A percentile compares a stretch with the other conserved stretches of the same genome.
These are phyloP conservation scores for Diploscapter pachys DNA, from an alignment of 1,140 invertebrate species.

Conservation along the genomic window DNA sequence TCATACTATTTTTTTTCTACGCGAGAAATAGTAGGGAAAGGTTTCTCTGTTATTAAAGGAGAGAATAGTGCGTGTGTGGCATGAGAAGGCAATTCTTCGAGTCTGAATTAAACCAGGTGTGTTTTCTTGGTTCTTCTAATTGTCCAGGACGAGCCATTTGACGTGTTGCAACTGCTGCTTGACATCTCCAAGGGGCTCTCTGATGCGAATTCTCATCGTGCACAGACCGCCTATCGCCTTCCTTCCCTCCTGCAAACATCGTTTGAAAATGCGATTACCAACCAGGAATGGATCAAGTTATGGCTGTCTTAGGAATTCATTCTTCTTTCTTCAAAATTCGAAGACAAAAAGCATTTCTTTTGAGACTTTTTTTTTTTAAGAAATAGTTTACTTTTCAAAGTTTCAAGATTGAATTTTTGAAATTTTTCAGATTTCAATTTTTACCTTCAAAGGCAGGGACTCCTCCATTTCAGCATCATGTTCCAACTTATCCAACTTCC, in stretches of 20 bases:
- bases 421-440: too few species aligned
- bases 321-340: too few species aligned
- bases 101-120: too few species aligned
- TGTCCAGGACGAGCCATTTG: constrained; percentile 79
- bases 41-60: not conserved
- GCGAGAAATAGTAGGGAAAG: too few species aligned
- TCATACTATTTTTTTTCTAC: too few species aligned
- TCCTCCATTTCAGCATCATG: constrained; percentile 81
- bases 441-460: constrained; percentile 74
- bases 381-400: too few species aligned
- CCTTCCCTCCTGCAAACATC: constrained; percentile 71
- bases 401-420: too few species aligned
- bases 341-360: too few species aligned
- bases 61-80: not conserved
- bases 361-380: constrained; percentile 54
- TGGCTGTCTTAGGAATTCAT: too few species aligned
- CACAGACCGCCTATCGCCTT: constrained; percentile 60
- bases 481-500: constrained; percentile 81
- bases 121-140: constrained; percentile 37
- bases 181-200: constrained; percentile 82
- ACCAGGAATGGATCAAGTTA: not conserved
- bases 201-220: constrained; percentile 68
- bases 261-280: not conserved
- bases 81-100: not conserved
- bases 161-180: constrained; percentile 84